Conservation (phyloP, 2,888 invertebrate species). For the Drosophila tanythrix region DNA sequence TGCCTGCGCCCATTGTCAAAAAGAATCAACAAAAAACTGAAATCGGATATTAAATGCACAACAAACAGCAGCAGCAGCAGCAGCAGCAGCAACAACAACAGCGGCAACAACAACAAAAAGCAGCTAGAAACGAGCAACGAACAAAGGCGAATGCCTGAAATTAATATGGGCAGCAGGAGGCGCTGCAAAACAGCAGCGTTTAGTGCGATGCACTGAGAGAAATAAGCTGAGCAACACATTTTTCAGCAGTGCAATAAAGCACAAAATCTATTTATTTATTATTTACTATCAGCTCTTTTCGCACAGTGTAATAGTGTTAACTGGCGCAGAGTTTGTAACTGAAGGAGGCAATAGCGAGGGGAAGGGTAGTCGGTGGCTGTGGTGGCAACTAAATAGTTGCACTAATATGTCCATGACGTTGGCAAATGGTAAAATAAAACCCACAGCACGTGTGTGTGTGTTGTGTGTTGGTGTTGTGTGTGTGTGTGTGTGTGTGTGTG, state of each 20-base stretch:
- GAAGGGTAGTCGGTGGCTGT: slow-evolving; percentile 18
- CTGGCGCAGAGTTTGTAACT: slow-evolving; percentile 7
- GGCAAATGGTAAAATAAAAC: slow-evolving; percentile 73
- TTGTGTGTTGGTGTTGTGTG: slow-evolving; percentile 12
- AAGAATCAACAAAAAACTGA: slow-evolving; percentile 75
- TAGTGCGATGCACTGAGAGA: slow-evolving; percentile 33
- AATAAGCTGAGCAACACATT: slow-evolving; percentile 1
- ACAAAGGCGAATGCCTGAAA: slow-evolving; percentile 59
- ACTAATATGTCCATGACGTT: slow-evolving; percentile 68
- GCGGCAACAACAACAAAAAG: slow-evolving; percentile 32
- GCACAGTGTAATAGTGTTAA: slow-evolving; percentile 38
- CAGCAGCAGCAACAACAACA: slow-evolving; percentile 53
- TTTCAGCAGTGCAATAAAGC: neutral
- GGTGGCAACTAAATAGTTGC: slow-evolving; percentile 74
- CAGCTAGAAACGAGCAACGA: slow-evolving; percentile 31
- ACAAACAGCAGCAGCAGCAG: slow-evolving; percentile 58
- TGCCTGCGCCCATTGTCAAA: slow-evolving; percentile 76
- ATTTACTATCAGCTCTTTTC: neutral
- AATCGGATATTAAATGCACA: slow-evolving; percentile 79
- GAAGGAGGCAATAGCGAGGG: neutral
- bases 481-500: slow-evolving; percentile 5
- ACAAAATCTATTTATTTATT: too few relatives aligned
- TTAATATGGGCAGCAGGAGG: slow-evolving; percentile 46
- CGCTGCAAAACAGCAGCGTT: slow-evolving; percentile 34
- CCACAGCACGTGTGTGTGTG: slow-evolving; percentile 62